Percentiles rank a stretch among this genome's conserved stretches.
phyloP scores from a whole-genome alignment of 1,140 invertebrate species.

The Oedothorax gibbosus region DNA sequence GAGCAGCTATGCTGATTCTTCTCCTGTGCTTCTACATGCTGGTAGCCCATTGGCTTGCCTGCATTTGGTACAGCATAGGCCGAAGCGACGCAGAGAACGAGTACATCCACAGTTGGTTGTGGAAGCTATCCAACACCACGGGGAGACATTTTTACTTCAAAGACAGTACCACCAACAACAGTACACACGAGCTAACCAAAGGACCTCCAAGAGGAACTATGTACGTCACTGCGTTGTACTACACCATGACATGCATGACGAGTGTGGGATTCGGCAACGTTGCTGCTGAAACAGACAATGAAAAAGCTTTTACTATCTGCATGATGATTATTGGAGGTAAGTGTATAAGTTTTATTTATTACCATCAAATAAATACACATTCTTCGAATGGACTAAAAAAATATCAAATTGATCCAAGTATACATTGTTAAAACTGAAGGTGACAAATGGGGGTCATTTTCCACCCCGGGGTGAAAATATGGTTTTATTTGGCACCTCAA shows the following conservation, averaged over 20 bases:
- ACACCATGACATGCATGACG: conserved; percentile 99
- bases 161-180: conserved; percentile 67
- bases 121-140: conserved; percentile 94
- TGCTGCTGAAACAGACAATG: conserved; percentile 98
- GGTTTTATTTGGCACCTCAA: too few relatives aligned
- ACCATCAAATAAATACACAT: too few relatives aligned
- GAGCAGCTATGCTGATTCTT: conserved; percentile 98
- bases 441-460: too few relatives aligned
- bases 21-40: conserved; percentile 98
- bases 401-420: too few relatives aligned
- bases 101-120: conserved; percentile 85
- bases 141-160: conserved; percentile 69
- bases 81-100: conserved; percentile 90
- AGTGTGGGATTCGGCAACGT: conserved; percentile 99
- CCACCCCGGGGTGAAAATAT: too few relatives aligned
- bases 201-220: conserved; percentile 82
- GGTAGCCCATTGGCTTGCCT: conserved; percentile 98
- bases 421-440: too few relatives aligned
- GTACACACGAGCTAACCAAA: conserved; percentile 84
- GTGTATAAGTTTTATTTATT: conserved; percentile 50
- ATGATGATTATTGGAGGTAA: conserved; percentile 99
- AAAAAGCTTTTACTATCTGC: conserved; percentile 99
- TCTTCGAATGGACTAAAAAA: too few relatives aligned
- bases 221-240: conserved; percentile 76
- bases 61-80: conserved; percentile 95